Evolutionary conservation across 1,140 invertebrate genomes (phyloP), one percentile per base, ranked within the genome.

Genomic region (Oedothorax gibbosus): DNA sequence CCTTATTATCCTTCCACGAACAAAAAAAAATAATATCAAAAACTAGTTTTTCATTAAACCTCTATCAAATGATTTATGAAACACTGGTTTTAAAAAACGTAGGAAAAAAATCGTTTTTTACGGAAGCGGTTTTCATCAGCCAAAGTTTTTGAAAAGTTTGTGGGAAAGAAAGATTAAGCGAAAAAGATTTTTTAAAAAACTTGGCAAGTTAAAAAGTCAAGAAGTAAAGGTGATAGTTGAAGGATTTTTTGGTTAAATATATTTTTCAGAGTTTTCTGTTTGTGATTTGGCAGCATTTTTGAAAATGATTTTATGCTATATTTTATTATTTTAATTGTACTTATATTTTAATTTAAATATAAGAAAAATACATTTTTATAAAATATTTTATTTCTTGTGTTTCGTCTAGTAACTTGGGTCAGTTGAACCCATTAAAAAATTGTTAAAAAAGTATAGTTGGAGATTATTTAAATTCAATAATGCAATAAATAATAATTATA

Each of bases 121-220:
- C 35, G 35, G 5, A 35, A 35, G 5, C 35, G 35, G 18, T 20
- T 75, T 75, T 75, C 20, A 20, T 56, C 57, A 56, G 54, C 54
- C 54, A 54, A 75, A 75, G 57, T 51, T 75, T 75, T 75, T 75
- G 20, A 57, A 75, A 64, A 62, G 15, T 77, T 64, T n/a, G 60
- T 77, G 14, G 35, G 35, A 77, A 64, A 64, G 21, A 77, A 64
- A 77, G 8, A 51, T 10, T 64, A 3, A 51, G 18, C 11, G 10
- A 60, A 18, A 21, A 20, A 68, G 35, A 68, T n/a, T 15, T 35
- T 2, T 2, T 14, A 68, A 18, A 64, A 64, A n/a, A 62, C 21
- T 50, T 77, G 64, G 56, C 62, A 64, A 77, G 57, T 77, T 64
- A 77, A 77, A 64, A 77, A 77, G 75, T 64, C 72, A 56, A 18